phyloP scores from a whole-genome alignment of 2,888 invertebrate species.

The Eupithecia subfuscata region DNA sequence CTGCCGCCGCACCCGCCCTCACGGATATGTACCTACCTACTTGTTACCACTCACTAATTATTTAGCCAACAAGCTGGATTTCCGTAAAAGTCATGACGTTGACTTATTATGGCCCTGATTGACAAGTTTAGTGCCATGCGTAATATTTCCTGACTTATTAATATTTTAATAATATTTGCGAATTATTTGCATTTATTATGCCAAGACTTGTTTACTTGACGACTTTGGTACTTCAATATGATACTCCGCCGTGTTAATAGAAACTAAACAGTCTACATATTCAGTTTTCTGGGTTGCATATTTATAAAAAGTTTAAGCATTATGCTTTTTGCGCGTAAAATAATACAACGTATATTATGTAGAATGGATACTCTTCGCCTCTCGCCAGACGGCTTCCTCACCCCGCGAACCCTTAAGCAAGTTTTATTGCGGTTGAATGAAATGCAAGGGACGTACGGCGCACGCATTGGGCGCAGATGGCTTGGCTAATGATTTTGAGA shows the following conservation, averaged over 20 bases:
- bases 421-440: no score
- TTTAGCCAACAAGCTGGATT: neutral
- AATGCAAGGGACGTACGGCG: no score
- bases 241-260: neutral
- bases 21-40: no score
- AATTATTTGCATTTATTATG: neutral
- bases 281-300: neutral
- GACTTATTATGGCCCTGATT: neutral
- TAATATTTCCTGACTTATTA: constrained; percentile 9
- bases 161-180: neutral
- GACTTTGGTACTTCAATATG: neutral
- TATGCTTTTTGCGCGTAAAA: no score
- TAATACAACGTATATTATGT: no score
- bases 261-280: neutral
- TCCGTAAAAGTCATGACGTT: constrained; percentile 2
- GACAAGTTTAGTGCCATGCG: neutral
- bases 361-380: no score
- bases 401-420: no score
- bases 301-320: neutral
- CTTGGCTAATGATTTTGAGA: no score
- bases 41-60: neutral
- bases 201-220: neutral
- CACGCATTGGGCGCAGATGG: no score
- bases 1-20: no score
- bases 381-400: no score